Percentiles rank a stretch among this genome's conserved stretches.
Evolutionary conservation across 2,888 invertebrate species (phyloP).

Genomic region (Oscheius onirici): DNA sequence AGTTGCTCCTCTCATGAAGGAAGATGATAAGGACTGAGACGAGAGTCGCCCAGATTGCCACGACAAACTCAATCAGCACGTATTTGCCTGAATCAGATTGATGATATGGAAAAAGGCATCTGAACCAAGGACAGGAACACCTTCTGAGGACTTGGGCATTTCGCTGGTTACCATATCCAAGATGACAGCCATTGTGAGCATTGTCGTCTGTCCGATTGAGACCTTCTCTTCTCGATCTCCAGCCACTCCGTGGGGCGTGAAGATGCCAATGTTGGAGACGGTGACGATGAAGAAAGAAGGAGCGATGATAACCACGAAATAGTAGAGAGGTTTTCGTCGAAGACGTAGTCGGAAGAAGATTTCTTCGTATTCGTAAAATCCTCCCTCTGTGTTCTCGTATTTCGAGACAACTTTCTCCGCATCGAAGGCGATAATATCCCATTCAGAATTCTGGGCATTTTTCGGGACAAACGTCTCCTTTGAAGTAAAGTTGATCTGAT

Average conservation of each 20-base stretch:
- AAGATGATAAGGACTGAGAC: slow-evolving; percentile 58
- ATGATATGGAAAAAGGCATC: neutral
- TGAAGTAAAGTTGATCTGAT: slow-evolving; percentile 49
- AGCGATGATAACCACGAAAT: slow-evolving; percentile 59
- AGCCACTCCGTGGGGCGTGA: slow-evolving; percentile 59
- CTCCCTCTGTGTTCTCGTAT: slow-evolving; percentile 53
- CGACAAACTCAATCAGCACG: slow-evolving; percentile 54
- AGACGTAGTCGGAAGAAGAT: slow-evolving; percentile 58
- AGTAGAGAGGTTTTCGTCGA: slow-evolving; percentile 57
- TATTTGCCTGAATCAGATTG: slow-evolving; percentile 48
- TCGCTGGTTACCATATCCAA: slow-evolving; percentile 59
- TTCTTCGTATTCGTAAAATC: slow-evolving; percentile 57
- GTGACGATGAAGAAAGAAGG: slow-evolving; percentile 59
- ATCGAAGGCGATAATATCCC: slow-evolving; percentile 58
- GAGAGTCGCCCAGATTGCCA: slow-evolving; percentile 53
- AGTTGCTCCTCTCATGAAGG: slow-evolving; percentile 53
- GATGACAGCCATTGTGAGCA: slow-evolving; percentile 62
- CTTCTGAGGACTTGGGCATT: slow-evolving; percentile 59
- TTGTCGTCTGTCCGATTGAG: slow-evolving; percentile 57
- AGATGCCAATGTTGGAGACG: slow-evolving; percentile 57
- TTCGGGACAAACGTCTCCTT: slow-evolving; percentile 46
- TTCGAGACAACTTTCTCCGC: slow-evolving; percentile 52
- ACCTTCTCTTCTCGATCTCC: slow-evolving; percentile 62
- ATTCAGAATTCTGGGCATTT: slow-evolving; percentile 51
- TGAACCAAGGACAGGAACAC: slow-evolving; percentile 56